phyloP scores from a whole-genome alignment of 1,140 invertebrate genomes.

The Cydia amplana region DNA sequence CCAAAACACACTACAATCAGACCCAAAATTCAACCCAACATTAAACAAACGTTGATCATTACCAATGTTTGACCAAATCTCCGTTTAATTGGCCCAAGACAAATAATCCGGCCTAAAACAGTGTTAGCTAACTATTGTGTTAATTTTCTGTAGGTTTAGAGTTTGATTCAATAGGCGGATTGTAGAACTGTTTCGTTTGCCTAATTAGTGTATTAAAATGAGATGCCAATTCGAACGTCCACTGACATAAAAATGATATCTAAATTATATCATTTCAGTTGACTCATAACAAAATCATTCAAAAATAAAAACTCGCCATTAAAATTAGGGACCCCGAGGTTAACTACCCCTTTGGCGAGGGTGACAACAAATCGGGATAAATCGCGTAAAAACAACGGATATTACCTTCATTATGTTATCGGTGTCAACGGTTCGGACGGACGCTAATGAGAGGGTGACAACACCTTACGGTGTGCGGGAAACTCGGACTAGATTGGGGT shows the following conservation, averaged over 20 bases:
- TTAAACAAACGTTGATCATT: neutral
- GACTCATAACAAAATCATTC: too few species aligned
- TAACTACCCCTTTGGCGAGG: neutral
- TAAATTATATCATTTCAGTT: too few species aligned
- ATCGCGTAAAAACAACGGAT: neutral
- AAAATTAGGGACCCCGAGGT: neutral
- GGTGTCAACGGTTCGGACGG: neutral
- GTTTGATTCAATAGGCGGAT: neutral
- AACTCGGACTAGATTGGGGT: too few species aligned
- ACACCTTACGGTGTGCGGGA: too few species aligned
- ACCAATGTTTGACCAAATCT: neutral
- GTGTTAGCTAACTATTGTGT: neutral
- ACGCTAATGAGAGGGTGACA: neutral
- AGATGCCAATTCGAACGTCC: too few species aligned
- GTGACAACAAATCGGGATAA: neutral
- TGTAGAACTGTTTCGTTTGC: neutral
- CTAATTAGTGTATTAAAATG: neutral
- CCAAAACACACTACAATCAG: too few species aligned
- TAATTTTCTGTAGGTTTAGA: neutral
- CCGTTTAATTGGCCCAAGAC: neutral
- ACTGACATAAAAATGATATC: too few species aligned
- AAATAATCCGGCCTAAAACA: neutral
- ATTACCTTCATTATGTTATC: neutral
- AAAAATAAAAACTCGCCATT: neutral
- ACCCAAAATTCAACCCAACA: neutral